A percentile compares a stretch with the other conserved stretches of the same genome.
Conservation (phyloP, 2,888 invertebrate species). For the Caenorhabditis parvicauda region DNA sequence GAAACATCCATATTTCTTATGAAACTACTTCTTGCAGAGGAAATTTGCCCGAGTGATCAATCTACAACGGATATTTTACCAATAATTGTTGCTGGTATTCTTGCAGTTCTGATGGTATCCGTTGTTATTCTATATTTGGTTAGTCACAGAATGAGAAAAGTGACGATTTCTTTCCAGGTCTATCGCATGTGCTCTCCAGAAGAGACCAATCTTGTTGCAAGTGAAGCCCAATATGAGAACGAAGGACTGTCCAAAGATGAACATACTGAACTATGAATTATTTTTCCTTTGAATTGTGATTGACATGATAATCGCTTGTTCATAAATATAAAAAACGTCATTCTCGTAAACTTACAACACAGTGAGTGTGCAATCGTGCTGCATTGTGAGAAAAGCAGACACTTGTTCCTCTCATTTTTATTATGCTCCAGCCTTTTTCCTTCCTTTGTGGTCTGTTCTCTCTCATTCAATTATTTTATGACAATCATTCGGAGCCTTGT, state of each 20-base stretch:
- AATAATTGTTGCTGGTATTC: conserved; percentile 34
- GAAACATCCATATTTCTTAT: neutral
- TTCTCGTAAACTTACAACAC: too few relatives aligned
- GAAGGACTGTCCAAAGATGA: conserved; percentile 13
- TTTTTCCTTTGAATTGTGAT: too few relatives aligned
- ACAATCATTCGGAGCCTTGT: too few relatives aligned
- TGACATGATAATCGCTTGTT: too few relatives aligned
- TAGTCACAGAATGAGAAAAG: neutral
- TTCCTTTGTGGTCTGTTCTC: too few relatives aligned
- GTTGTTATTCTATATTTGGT: conserved; percentile 40
- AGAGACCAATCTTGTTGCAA: conserved; percentile 35
- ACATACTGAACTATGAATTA: too few relatives aligned
- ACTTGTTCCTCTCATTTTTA: too few relatives aligned
- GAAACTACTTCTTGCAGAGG: conserved; percentile 15
- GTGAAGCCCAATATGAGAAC: conserved; percentile 31
- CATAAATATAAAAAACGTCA: too few relatives aligned
- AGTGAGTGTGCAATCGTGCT: too few relatives aligned
- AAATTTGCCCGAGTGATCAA: conserved; percentile 38
- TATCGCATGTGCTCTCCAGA: conserved; percentile 40
- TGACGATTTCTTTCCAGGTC: conserved; percentile 20
- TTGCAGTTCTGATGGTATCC: conserved; percentile 36
- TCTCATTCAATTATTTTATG: too few relatives aligned
- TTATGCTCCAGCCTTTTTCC: too few relatives aligned
- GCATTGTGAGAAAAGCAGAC: too few relatives aligned
- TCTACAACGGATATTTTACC: conserved; percentile 35